Evolutionary conservation across 2,797 vertebrate genomes (phyloP), one percentile per base, ranked within the genome.

Genomic region (Denticeps clupeoides): DNA sequence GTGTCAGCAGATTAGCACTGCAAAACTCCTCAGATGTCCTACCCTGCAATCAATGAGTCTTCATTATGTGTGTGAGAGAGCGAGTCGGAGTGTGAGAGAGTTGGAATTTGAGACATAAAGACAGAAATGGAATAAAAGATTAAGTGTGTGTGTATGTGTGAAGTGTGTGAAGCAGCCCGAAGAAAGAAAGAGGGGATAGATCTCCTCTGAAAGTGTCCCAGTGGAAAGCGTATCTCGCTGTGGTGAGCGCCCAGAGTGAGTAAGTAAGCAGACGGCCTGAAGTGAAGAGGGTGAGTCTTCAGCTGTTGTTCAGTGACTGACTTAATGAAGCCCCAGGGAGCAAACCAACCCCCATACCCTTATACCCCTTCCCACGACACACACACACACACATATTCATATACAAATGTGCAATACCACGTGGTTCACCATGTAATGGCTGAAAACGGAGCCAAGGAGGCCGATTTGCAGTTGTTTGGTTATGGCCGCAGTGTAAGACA

Each of bases 261-360:
- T 66, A 56, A 65, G 60, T 67, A 59, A 61, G 58, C 52, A 42
- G 26, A 43, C 46, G 47, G 60, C 53, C 54, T 53, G 4, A 12
- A 47, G 55, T 51, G 33, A 48, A 53, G 47, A 42, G 21, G 41
- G 55, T 53, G 29, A 37, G 45, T n/a, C 33, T 53, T 47, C 35
- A 33, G 41, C 35, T 27, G 37, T 32, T 38, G n/a, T n/a, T n/a
- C n/a, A n/a, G n/a, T n/a, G n/a, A n/a, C n/a, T n/a, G n/a, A n/a
- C n/a, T n/a, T n/a, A n/a, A n/a, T n/a, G n/a, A n/a, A n/a, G n/a
- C n/a, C n/a, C n/a, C n/a, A n/a, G n/a, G n/a, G n/a, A n/a, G 16
- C 31, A 33, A 12, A 15, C 12, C 6, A 5, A 15, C 31, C 35
- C 3, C 7, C 3, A 5, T 29, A 13, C 12, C 9, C n/a, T n/a